phyloP scores from a whole-genome alignment of 2,797 vertebrate species.

The Apodemus agrarius region DNA sequence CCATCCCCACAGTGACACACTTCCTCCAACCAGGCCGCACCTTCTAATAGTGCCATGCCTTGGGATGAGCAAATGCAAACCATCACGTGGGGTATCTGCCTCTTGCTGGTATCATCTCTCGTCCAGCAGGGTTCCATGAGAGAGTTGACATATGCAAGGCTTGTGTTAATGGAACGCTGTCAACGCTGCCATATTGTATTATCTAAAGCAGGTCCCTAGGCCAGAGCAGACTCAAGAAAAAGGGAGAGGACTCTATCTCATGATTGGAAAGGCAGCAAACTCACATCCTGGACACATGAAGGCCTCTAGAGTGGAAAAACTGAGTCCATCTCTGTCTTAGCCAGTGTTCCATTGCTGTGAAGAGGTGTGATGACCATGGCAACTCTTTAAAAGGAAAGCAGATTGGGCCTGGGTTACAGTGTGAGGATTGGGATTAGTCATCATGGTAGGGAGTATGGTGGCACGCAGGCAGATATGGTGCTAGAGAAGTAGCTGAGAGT shows the following conservation, averaged over 20 bases:
- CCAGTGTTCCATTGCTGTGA: neutral
- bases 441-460: neutral
- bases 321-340: neutral
- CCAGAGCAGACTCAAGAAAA: neutral
- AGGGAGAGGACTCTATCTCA: neutral
- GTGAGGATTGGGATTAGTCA: neutral
- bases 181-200: neutral
- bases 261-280: neutral
- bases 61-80: too few species aligned
- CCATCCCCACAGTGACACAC: too few species aligned
- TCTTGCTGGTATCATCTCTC: neutral
- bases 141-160: neutral
- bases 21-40: too few species aligned
- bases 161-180: neutral
- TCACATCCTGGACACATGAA: neutral
- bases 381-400: neutral
- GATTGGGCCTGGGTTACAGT: neutral
- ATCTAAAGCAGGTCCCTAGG: neutral
- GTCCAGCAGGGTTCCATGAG: neutral
- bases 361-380: neutral
- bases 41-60: too few species aligned
- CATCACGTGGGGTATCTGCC: neutral
- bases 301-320: neutral
- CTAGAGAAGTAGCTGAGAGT: neutral
- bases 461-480: neutral